phyloP scores from a whole-genome alignment of 2,113 vertebrate genomes.

The Anser cygnoides region DNA sequence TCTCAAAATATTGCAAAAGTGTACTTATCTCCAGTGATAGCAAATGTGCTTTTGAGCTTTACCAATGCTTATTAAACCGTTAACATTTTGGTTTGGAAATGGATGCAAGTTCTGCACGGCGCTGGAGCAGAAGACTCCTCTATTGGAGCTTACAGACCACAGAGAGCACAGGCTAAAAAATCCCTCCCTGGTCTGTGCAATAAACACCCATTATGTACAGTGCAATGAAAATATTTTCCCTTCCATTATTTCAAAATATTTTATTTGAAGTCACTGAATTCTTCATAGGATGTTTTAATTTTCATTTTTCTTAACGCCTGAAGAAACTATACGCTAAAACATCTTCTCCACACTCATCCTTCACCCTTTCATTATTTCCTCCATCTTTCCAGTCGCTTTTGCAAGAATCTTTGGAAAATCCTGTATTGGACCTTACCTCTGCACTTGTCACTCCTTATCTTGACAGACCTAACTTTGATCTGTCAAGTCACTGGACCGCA shows the following conservation, averaged over 20 bases:
- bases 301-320: background rate
- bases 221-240: background rate
- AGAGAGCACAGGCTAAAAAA: background rate
- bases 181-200: background rate
- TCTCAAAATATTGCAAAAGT: background rate
- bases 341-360: background rate
- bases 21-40: background rate
- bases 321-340: background rate
- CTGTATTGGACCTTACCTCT: background rate
- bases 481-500: background rate
- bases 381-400: background rate
- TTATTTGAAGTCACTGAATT: background rate
- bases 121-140: background rate
- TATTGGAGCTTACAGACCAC: background rate
- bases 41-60: slow-evolving; percentile 2
- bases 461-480: background rate
- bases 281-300: background rate
- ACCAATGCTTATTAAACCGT: background rate
- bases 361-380: background rate
- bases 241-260: background rate
- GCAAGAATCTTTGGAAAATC: background rate
- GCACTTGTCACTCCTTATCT: background rate
- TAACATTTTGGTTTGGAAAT: background rate
- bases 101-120: background rate
- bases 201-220: background rate